Evolutionary conservation across 2,113 vertebrate genomes (phyloP).

Genomic region (Reinhardtius hippoglossoides): DNA sequence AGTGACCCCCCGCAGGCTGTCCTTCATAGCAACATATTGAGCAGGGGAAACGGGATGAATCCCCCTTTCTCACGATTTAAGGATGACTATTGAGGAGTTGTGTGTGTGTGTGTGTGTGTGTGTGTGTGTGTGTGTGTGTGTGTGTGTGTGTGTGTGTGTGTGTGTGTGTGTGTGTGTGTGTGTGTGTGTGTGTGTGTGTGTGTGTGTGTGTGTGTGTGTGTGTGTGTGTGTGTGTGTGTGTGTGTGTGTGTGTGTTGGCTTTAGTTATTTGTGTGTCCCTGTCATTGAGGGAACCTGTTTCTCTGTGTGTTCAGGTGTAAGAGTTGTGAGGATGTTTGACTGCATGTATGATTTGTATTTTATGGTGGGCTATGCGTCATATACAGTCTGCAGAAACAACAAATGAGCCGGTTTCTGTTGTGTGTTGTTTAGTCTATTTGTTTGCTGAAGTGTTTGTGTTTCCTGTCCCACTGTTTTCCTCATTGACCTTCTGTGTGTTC

Average conservation of each 20-base stretch:
- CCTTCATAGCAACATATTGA: slow-evolving; percentile 11
- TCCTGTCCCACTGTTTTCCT: slow-evolving; percentile 46
- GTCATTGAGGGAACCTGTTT: slow-evolving; percentile 3
- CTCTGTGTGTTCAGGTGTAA: slow-evolving; percentile 51
- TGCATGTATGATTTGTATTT: slow-evolving; percentile 48
- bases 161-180: no score
- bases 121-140: no score
- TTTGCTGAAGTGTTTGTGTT: slow-evolving; percentile 47
- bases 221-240: no score
- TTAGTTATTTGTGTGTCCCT: slow-evolving; percentile 16
- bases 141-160: no score
- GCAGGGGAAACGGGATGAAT: slow-evolving; percentile 36
- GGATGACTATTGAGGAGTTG: no score
- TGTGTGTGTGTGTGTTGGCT: neutral
- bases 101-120: no score
- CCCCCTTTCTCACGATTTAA: no score
- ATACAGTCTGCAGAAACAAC: slow-evolving; percentile 17
- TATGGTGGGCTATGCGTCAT: slow-evolving; percentile 31
- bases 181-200: no score
- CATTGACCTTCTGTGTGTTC: slow-evolving; percentile 53
- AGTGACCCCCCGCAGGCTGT: slow-evolving; percentile 10
- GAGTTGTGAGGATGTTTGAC: slow-evolving; percentile 30
- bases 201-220: no score
- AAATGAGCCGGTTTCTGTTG: slow-evolving; percentile 44
- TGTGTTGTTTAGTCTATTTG: slow-evolving; percentile 45